Evolutionary conservation across 1,140 invertebrate genomes (phyloP).

Genomic region (Trachymyrmex cornetzi): DNA sequence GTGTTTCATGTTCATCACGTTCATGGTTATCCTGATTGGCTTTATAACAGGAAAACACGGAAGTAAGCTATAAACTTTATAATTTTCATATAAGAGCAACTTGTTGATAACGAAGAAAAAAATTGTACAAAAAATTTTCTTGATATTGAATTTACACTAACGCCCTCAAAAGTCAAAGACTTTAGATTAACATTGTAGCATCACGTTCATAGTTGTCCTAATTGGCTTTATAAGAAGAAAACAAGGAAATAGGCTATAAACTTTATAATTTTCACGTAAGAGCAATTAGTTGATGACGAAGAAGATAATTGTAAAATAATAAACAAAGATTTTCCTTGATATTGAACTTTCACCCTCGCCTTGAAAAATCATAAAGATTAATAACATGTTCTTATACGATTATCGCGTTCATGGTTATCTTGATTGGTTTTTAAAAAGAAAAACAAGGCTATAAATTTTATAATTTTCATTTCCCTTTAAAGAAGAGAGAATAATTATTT

Average conservation of each 20-base stretch:
- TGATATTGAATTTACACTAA: neutral
- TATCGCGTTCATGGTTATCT: neutral
- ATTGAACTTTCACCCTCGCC: neutral
- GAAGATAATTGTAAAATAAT: no score
- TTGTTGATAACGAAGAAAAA: neutral
- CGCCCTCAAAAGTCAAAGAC: neutral
- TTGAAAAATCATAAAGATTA: no score
- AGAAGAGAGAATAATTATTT: conserved; percentile 47
- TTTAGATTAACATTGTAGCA: neutral
- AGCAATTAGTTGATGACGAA: no score
- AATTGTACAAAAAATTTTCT: neutral
- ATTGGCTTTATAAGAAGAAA: neutral
- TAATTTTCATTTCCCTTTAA: conserved; percentile 29
- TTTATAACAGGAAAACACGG: neutral
- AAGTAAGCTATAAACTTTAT: neutral
- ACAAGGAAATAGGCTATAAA: neutral
- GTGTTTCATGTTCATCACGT: neutral
- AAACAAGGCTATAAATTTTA: neutral
- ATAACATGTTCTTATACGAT: no score
- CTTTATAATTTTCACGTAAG: neutral
- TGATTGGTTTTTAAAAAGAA: neutral
- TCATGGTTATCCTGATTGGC: conserved; percentile 4
- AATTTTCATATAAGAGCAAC: neutral
- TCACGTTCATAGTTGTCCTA: neutral
- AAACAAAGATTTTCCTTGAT: neutral